Conservation (phyloP, 2,888 invertebrate genomes). For the Apoderus coryli region DNA sequence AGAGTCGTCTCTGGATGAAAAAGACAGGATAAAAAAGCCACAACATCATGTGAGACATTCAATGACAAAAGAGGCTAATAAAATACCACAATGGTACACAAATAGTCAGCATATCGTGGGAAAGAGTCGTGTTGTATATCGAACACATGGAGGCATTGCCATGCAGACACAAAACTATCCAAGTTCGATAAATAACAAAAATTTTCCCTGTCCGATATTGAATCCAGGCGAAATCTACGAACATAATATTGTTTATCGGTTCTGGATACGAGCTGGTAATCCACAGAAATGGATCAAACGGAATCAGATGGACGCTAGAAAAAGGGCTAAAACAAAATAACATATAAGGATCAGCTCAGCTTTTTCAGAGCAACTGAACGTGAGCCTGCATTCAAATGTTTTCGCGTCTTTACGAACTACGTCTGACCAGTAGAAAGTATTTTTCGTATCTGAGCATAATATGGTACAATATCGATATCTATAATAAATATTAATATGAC, state of each 20-base stretch:
- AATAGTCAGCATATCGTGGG: constrained; percentile 34
- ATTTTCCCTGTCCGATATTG: constrained; percentile 57
- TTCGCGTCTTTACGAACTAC: too few species aligned
- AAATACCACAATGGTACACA: constrained; percentile 17
- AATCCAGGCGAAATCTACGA: constrained; percentile 55
- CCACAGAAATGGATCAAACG: constrained; percentile 24
- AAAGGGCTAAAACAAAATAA: too few species aligned
- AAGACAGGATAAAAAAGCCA: constrained; percentile 1
- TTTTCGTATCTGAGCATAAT: too few species aligned
- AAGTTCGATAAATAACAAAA: constrained; percentile 64
- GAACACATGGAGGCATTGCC: constrained; percentile 66
- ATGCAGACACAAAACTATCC: constrained; percentile 86
- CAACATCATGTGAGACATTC: background rate
- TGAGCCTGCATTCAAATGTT: too few species aligned
- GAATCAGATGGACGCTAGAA: too few species aligned
- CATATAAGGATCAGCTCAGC: too few species aligned
- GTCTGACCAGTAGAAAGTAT: too few species aligned
- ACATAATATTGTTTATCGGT: constrained; percentile 61
- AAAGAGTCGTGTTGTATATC: constrained; percentile 54
- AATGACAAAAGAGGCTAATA: constrained; percentile 7
- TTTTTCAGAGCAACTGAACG: too few species aligned
- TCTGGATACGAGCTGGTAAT: constrained; percentile 36
- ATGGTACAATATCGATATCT: too few species aligned
- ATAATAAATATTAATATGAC: too few species aligned
- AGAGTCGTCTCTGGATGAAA: background rate